Conservation (phyloP, 2,888 invertebrate genomes). For the Macaria liturata region DNA sequence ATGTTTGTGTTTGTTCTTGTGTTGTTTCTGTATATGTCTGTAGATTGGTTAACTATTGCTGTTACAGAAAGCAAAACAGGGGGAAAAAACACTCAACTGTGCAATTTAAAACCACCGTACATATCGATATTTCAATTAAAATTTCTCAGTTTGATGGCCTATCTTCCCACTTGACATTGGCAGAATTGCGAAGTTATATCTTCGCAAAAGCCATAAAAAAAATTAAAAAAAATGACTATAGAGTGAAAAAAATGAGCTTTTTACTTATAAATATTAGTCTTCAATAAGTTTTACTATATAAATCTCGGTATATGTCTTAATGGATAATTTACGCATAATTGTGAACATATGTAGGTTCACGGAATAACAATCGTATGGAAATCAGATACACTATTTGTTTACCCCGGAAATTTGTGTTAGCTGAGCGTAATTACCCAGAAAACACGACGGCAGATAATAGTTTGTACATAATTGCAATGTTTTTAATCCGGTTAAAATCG, state of each 20-base stretch:
- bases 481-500: slow-evolving; percentile 4
- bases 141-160: no score
- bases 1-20: no score
- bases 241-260: neutral
- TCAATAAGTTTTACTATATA: neutral
- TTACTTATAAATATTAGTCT: neutral
- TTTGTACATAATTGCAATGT: neutral
- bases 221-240: no score
- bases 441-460: slow-evolving; percentile 2
- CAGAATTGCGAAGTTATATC: no score
- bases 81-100: no score
- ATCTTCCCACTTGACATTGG: no score
- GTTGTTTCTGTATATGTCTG: no score
- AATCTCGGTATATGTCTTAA: slow-evolving; percentile 17
- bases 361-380: slow-evolving; percentile 17
- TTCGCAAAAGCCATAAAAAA: no score
- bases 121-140: no score
- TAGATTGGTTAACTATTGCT: no score
- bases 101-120: no score
- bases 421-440: slow-evolving; percentile 17
- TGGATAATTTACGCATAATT: slow-evolving; percentile 30
- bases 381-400: slow-evolving; percentile 21
- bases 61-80: no score
- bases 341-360: slow-evolving; percentile 1
- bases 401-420: slow-evolving; percentile 16